Evolutionary conservation across 2,797 vertebrate genomes (phyloP).

Genomic region (Phoebastria nigripes): DNA sequence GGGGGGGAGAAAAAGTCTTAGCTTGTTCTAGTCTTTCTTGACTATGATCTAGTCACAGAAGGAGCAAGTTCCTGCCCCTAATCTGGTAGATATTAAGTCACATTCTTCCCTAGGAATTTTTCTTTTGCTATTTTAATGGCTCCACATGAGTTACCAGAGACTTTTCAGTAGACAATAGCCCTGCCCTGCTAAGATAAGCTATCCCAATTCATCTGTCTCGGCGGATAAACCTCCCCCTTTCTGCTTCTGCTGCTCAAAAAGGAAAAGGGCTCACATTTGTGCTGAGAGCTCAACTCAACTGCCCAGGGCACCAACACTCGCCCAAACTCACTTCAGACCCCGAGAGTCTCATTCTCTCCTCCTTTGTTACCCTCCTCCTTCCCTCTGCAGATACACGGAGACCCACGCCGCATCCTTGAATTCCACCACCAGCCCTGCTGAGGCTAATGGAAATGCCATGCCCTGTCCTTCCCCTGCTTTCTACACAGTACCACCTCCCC

Average conservation of each 20-base stretch:
- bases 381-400: not conserved
- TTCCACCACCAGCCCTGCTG: not conserved
- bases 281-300: not conserved
- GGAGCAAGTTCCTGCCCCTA: not conserved
- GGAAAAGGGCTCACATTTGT: not conserved
- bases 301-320: not conserved
- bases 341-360: not conserved
- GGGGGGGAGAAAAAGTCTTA: not conserved
- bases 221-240: not conserved
- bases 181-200: slow-evolving; percentile 10
- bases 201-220: not conserved
- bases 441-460: not conserved
- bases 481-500: not conserved
- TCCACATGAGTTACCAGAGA: not conserved
- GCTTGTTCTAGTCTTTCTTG: not conserved
- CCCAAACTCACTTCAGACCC: not conserved
- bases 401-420: rapidly evolving
- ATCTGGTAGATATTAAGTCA: not conserved
- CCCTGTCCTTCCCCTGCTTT: not conserved
- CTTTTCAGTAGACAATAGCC: not conserved
- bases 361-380: not conserved
- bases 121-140: not conserved
- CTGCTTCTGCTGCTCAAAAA: not conserved
- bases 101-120: slow-evolving; percentile 8
- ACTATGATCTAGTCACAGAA: not conserved